Evolutionary conservation across 1,140 invertebrate species (phyloP).

Genomic region (Cephus cinctus): DNA sequence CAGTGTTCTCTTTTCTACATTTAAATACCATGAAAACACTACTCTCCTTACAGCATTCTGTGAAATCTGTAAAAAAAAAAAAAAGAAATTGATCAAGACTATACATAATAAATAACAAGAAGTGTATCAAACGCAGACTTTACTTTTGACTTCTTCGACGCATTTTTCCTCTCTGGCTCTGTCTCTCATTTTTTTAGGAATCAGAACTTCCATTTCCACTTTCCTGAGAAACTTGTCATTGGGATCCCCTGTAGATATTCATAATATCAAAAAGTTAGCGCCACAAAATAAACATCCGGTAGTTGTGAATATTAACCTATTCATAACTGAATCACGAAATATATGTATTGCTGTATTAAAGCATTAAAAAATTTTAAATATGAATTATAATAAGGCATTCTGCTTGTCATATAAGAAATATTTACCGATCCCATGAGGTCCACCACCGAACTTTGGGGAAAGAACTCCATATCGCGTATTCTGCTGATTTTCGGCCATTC

Average conservation of each 20-base stretch:
- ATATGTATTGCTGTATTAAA: too few species aligned
- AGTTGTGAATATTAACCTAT: too few species aligned
- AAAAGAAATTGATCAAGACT: conserved; percentile 1
- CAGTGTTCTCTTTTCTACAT: conserved; percentile 71
- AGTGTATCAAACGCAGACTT: neutral
- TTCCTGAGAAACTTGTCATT: conserved; percentile 75
- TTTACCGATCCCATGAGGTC: conserved; percentile 61
- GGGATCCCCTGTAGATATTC: conserved; percentile 75
- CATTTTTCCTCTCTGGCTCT: conserved; percentile 77
- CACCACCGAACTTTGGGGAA: conserved; percentile 47
- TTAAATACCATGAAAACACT: conserved; percentile 69
- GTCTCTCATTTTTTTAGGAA: conserved; percentile 83
- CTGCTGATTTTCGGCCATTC: neutral
- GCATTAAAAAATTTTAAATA: conserved; percentile 7
- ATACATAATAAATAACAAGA: conserved; percentile 1
- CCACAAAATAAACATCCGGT: too few species aligned
- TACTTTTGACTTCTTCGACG: conserved; percentile 65
- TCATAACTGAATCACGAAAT: too few species aligned
- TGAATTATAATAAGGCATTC: too few species aligned
- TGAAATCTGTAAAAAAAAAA: conserved; percentile 62
- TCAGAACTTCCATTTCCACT: conserved; percentile 81
- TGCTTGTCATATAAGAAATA: too few species aligned
- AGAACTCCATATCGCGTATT: conserved; percentile 28
- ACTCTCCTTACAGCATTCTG: conserved; percentile 71
- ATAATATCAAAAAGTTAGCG: neutral